These are phyloP conservation scores for Priocnemis perturbator DNA, from an alignment of 2,888 invertebrate species.

Conservation along the genomic window DNA sequence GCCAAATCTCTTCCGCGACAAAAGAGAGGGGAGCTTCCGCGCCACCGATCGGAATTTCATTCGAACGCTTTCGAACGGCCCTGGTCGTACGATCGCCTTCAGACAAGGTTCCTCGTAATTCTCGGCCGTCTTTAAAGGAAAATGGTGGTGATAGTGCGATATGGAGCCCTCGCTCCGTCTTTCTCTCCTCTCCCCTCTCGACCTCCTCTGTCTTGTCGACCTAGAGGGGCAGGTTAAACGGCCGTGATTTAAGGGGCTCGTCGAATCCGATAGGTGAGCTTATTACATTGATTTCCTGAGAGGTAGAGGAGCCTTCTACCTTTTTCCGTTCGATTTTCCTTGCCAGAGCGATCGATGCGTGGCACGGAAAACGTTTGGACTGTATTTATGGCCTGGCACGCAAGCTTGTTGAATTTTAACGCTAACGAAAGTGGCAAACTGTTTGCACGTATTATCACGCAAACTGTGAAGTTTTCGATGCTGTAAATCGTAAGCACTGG, in stretches of 20 bases:
- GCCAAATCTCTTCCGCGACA: slow-evolving; percentile 19
- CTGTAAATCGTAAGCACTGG: too few relatives aligned
- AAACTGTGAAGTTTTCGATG: too few relatives aligned
- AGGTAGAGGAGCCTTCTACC: too few relatives aligned
- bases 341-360: too few relatives aligned
- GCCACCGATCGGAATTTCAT: slow-evolving; percentile 50
- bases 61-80: slow-evolving; percentile 37
- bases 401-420: too few relatives aligned
- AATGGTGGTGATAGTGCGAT: slow-evolving; percentile 17
- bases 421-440: too few relatives aligned
- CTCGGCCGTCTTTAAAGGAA: slow-evolving; percentile 28
- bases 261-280: neutral
- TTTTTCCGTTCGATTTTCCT: too few relatives aligned
- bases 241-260: slow-evolving; percentile 5
- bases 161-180: too few relatives aligned
- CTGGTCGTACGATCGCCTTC: slow-evolving; percentile 12
- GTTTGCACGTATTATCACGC: too few relatives aligned
- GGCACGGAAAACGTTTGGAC: too few relatives aligned
- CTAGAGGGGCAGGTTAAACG: slow-evolving; percentile 17
- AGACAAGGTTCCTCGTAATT: slow-evolving; percentile 35
- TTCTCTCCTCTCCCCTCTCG: neutral
- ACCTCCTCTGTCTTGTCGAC: neutral
- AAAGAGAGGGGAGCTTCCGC: slow-evolving; percentile 24
- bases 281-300: slow-evolving; percentile 21
- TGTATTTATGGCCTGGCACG: too few relatives aligned